phyloP scores from a whole-genome alignment of 2,797 vertebrate species.

The Xiphophorus birchmanni region DNA sequence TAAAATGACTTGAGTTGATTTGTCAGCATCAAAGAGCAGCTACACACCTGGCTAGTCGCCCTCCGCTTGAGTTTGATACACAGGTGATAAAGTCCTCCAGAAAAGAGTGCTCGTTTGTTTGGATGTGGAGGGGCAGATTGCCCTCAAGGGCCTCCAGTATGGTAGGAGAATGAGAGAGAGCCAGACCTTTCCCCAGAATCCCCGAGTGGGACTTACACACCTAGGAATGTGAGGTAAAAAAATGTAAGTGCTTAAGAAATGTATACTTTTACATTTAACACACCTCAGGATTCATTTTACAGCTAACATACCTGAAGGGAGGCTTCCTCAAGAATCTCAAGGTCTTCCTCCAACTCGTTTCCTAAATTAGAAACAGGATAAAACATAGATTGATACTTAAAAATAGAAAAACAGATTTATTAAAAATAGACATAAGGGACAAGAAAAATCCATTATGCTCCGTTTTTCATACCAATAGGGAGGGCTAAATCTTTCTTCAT shows the following conservation, averaged over 20 bases:
- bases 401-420: not conserved
- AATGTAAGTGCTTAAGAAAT: not conserved
- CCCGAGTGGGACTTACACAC: conserved; percentile 96
- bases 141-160: conserved; percentile 97
- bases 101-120: conserved; percentile 98
- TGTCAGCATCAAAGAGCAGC: not conserved
- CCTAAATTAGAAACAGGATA: conserved; percentile 72
- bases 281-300: not conserved
- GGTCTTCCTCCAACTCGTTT: conserved; percentile 96
- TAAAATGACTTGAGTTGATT: not conserved
- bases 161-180: conserved; percentile 95
- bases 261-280: not conserved
- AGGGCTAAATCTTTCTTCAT: conserved; percentile 99
- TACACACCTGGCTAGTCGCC: conserved; percentile 92
- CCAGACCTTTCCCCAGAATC: conserved; percentile 96
- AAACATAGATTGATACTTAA: not conserved
- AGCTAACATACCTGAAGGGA: conserved; percentile 90
- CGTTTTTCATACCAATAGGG: conserved; percentile 87
- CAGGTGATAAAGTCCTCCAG: conserved; percentile 98
- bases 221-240: conserved; percentile 65
- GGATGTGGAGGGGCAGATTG: conserved; percentile 93
- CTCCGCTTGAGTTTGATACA: conserved; percentile 94
- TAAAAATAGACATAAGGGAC: not conserved
- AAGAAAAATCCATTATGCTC: not conserved
- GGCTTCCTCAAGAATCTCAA: conserved; percentile 98